Evolutionary conservation across 2,113 vertebrate genomes (phyloP).

Genomic region (Craseonycteris thonglongyai): DNA sequence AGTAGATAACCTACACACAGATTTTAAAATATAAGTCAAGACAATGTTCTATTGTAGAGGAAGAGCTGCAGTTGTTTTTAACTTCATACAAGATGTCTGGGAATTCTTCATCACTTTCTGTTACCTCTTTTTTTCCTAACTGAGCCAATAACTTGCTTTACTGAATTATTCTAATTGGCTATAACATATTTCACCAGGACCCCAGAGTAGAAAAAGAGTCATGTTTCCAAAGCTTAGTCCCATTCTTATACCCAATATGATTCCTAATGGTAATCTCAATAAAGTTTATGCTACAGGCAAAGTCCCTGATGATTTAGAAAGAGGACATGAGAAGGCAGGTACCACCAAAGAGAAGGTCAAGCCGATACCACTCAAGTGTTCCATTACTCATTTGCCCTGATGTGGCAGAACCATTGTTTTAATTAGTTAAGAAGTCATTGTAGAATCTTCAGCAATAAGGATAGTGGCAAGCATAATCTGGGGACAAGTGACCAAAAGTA

Average conservation of each 20-base stretch:
- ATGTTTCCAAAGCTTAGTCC: background rate
- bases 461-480: background rate
- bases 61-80: background rate
- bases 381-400: background rate
- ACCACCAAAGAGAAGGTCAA: background rate
- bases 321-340: background rate
- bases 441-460: background rate
- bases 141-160: background rate
- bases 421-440: background rate
- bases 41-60: background rate
- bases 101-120: background rate
- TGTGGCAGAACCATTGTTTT: too few species aligned
- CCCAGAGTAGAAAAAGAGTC: background rate
- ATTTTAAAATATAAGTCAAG: background rate
- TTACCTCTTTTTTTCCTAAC: background rate
- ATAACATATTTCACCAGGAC: background rate
- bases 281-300: background rate
- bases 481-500: background rate
- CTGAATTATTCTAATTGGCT: background rate
- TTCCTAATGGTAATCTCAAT: background rate
- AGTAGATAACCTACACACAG: background rate
- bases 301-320: background rate
- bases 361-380: background rate
- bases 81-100: background rate
- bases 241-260: background rate